Base-by-base conservation (phyloP, 2,797 vertebrate genomes). In the Lagocephalus sceleratus region DNA sequence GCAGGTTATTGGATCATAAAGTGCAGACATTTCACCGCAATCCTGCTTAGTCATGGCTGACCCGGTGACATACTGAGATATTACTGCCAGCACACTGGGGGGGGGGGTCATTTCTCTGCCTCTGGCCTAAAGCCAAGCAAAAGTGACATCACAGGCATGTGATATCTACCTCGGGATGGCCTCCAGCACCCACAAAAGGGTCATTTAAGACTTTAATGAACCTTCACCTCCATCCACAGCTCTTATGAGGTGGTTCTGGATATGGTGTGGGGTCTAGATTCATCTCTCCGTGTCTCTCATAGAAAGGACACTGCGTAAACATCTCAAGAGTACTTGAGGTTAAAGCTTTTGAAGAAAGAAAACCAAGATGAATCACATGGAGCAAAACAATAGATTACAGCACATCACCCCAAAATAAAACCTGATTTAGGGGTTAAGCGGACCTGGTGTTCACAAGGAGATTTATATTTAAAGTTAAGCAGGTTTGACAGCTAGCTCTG, bases 1-100 rank as follows among this genome's bases (percentile, higher is more conserved):
- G 61, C 71, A 62, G 66, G 49, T 76, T 76, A 85, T 79, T 74
- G 74, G 62, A 43, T 72, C 78, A 67, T 85, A 76, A 87, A 79
- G 44, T 39, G 56, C 8, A 20, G 20, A 62, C 57, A 35, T 29
- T 55, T 71, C 66, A 38, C 17, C 17, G 41, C 50, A 47, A 42
- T 68, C 21, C 65, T 58, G 74, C 53, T 56, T 14, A 5, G 44
- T 53, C 57, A 64, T 73, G 57, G 54, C 54, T 52, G 22, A 75
- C 57, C 65, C 50, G 29, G 26, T 25, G 32, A 55, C 50, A 71
- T 39, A 50, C n/a, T n/a, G 11, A 52, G 50, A 62, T 68, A 76
- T 75, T 54, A 66, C 60, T 19, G 25, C 35, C 48, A 51, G 21
- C 47, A 43, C 26, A 21, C 21, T 57, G 42, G 54, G 21, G 43